Percentiles rank a stretch among this genome's conserved stretches.
phyloP scores from a whole-genome alignment of 2,888 invertebrate genomes.

The Troides helena region DNA sequence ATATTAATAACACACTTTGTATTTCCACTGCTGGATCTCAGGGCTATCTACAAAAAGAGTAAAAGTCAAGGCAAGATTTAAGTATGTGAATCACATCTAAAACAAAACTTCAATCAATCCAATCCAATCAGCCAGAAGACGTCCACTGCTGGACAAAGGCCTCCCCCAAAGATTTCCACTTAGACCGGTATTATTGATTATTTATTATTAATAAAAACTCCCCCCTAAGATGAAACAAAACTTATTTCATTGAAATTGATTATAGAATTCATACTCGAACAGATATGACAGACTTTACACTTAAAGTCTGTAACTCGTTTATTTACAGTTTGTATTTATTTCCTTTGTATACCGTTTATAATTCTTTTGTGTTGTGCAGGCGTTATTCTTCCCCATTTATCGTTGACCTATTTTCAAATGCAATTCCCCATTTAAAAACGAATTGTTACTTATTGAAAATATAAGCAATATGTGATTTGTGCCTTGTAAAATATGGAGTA shows the following conservation, averaged over 20 bases:
- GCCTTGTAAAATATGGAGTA: neutral
- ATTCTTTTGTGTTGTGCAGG: neutral
- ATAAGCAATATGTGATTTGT: neutral
- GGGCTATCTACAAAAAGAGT: too few species aligned
- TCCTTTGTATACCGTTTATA: neutral
- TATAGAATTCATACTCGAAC: neutral
- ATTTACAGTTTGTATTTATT: neutral
- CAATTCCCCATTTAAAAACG: neutral
- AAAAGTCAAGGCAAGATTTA: too few species aligned
- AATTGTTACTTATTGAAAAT: neutral
- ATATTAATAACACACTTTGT: too few species aligned
- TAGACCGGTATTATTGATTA: too few species aligned
- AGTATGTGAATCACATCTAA: too few species aligned
- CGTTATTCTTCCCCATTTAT: neutral
- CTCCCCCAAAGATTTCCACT: too few species aligned
- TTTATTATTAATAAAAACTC: too few species aligned
- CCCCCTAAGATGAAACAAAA: too few species aligned
- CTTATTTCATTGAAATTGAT: neutral
- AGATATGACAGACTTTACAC: neutral
- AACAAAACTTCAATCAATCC: too few species aligned
- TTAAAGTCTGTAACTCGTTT: neutral
- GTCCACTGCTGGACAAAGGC: too few species aligned
- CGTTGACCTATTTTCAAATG: neutral
- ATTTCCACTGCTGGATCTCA: too few species aligned
- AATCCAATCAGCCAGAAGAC: too few species aligned